A percentile compares a stretch with the other conserved stretches of the same genome.
Evolutionary conservation across 2,888 invertebrate species (phyloP).

Genomic region (Andrena chrysosceles): DNA sequence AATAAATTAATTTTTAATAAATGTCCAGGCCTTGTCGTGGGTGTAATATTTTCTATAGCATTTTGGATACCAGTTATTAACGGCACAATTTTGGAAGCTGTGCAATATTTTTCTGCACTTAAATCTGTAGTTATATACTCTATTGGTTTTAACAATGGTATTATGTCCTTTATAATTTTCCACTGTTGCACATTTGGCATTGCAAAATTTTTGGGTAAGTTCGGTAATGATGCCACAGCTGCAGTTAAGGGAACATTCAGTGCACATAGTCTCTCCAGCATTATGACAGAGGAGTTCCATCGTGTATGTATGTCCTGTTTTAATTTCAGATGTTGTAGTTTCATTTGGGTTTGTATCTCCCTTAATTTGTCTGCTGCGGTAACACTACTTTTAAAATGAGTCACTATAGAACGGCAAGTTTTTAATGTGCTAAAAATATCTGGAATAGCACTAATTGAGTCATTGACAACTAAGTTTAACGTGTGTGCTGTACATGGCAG

Average conservation of each 20-base stretch:
- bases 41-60: not conserved
- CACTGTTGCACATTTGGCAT: not conserved
- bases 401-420: no score
- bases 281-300: not conserved
- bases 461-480: no score
- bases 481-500: no score
- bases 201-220: not conserved
- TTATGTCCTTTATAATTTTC: not conserved
- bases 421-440: no score
- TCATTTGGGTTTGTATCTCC: no score
- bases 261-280: not conserved
- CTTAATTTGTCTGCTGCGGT: no score
- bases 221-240: not conserved
- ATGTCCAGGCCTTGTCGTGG: not conserved
- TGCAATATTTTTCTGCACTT: not conserved
- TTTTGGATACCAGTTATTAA: not conserved
- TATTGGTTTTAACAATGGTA: not conserved
- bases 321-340: no score
- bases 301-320: no score
- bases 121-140: conserved; percentile 1
- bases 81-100: not conserved
- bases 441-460: no score
- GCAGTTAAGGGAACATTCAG: not conserved
- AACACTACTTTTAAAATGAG: no score
- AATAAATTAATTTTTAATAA: not conserved